Evolutionary conservation across 2,888 invertebrate genomes (phyloP), one percentile per base, ranked within the genome.

Genomic region (Synergus laeviventris): DNA sequence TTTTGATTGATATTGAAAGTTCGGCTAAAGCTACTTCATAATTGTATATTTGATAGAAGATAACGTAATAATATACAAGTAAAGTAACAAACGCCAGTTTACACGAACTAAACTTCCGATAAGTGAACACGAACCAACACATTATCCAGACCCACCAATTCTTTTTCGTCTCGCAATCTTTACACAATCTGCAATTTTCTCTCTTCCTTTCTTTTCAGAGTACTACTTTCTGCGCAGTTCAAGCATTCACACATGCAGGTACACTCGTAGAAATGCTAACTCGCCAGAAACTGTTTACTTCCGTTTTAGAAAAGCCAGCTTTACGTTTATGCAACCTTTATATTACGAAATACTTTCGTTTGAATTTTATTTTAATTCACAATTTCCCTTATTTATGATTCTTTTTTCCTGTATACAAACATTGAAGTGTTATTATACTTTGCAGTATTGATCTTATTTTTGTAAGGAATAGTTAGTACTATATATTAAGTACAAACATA

Each of bases 31-130:
- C 11, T 39, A 39, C 39, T 39, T 39, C 11, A 39, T 39, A 39
- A 39, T 39, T 11, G 11, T 39, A 39, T 39, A 11, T 8, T 39
- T 39, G 39, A 7, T 16, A 49, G n/a, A 5, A 49, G 16, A 49
- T 73, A 73, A 74, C 59, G 76, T 87, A 87, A 87, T 87, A 87
- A 86, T 86, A 85, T 84, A 82, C 83, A 85, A 87, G 86, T 84
- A 84, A 84, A 87, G 86, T 85, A 84, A 82, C 79, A 84, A 82
- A 80, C 82, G 84, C 77, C 75, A 76, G 79, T 81, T 78, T 80
- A 81, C 79, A 79, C 74, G 75, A 70, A 76, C 81, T 79, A 84
- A 87, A 86, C 83, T 87, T 86, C 79, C 81, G 81, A 77, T 82
- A 82, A 82, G 83, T 81, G 85, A 87, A 85, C 82, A 84, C 84